Percentiles rank a stretch among this genome's conserved stretches.
phyloP scores from a whole-genome alignment of 2,888 invertebrate genomes.

The Girardia tigrina region DNA sequence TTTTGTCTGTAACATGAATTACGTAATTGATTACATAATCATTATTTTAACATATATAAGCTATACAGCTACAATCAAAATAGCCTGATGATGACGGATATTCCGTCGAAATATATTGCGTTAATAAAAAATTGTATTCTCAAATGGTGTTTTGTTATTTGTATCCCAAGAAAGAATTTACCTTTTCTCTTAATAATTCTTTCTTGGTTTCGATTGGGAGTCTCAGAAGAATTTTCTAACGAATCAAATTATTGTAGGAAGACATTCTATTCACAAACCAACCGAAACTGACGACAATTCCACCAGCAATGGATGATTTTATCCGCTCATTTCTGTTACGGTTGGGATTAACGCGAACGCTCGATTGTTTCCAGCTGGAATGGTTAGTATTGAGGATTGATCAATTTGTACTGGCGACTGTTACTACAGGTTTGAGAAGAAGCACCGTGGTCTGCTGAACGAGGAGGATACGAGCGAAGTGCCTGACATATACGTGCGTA shows the following conservation, averaged over 20 bases:
- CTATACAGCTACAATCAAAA: too few relatives aligned
- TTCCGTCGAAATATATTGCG: too few relatives aligned
- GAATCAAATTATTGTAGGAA: not conserved
- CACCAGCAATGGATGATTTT: conserved; percentile 50
- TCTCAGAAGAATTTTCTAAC: too few relatives aligned
- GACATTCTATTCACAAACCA: not conserved
- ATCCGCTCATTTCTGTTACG: conserved; percentile 50
- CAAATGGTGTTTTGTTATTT: too few relatives aligned
- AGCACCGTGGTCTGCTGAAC: conserved; percentile 45
- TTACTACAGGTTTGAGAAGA: conserved; percentile 46
- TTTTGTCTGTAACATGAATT: too few relatives aligned
- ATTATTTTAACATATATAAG: too few relatives aligned
- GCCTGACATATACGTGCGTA: conserved; percentile 47
- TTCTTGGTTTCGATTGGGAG: too few relatives aligned
- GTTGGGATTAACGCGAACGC: conserved; percentile 46
- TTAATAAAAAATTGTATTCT: too few relatives aligned
- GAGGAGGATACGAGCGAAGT: conserved; percentile 45
- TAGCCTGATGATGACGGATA: too few relatives aligned
- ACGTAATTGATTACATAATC: too few relatives aligned
- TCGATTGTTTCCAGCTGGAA: conserved; percentile 50
- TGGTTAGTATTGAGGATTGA: conserved; percentile 41
- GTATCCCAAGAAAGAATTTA: too few relatives aligned
- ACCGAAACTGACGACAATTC: conserved; percentile 38
- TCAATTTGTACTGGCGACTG: not conserved
- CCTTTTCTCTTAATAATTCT: too few relatives aligned